phyloP scores from a whole-genome alignment of 2,113 vertebrate genomes.

The Micromys minutus region DNA sequence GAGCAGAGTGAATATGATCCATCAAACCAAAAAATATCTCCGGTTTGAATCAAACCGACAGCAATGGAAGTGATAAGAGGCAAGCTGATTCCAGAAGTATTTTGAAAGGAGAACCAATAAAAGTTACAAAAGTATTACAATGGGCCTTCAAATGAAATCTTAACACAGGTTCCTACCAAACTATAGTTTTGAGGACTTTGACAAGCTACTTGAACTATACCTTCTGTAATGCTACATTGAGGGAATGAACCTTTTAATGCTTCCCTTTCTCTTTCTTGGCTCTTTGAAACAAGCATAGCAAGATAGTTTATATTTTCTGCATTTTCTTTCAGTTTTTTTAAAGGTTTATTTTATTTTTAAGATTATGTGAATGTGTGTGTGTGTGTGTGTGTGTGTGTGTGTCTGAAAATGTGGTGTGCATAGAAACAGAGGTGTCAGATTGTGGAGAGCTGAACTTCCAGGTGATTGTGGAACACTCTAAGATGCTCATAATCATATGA shows the following conservation, averaged over 20 bases:
- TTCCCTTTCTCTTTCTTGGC: conserved; percentile 27
- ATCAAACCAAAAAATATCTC: neutral
- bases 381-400: neutral
- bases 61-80: neutral
- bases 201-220: neutral
- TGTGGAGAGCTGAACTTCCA: neutral
- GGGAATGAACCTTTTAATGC: neutral
- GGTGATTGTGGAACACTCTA: neutral
- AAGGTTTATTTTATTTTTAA: neutral
- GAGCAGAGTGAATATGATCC: neutral
- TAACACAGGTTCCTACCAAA: neutral
- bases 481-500: neutral
- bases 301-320: conserved; percentile 25
- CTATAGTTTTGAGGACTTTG: conserved; percentile 3
- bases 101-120: conserved; percentile 27
- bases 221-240: neutral
- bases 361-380: too few relatives aligned
- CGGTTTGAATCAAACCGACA: neutral
- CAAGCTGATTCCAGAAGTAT: neutral
- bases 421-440: too few relatives aligned
- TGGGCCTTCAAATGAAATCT: conserved; percentile 28
- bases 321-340: neutral
- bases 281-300: conserved; percentile 46
- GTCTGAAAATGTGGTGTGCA: neutral
- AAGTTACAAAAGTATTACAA: neutral